phyloP scores from a whole-genome alignment of 2,113 vertebrate species.

The Arizona elegans region DNA sequence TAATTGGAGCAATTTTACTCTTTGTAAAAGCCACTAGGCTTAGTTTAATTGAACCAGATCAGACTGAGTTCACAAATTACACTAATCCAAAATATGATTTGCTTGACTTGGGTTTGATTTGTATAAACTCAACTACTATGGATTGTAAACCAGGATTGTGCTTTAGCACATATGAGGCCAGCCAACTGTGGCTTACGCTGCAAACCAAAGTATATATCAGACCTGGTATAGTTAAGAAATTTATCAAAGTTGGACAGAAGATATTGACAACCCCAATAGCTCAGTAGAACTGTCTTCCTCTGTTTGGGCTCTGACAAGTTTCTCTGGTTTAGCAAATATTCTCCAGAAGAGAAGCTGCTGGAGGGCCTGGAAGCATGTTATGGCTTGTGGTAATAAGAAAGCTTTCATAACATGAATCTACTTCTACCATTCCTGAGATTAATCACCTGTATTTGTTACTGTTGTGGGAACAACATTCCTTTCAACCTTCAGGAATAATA shows the following conservation, averaged over 20 bases:
- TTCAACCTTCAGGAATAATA: not conserved
- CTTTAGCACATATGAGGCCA: not conserved
- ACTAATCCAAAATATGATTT: not conserved
- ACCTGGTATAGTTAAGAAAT: not conserved
- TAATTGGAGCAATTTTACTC: not conserved
- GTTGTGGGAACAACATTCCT: not conserved
- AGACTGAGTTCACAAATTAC: not conserved
- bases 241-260: not conserved
- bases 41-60: not conserved
- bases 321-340: not conserved
- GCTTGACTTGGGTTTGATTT: not conserved
- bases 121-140: not conserved
- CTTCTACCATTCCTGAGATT: not conserved
- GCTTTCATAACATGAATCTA: not conserved
- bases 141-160: not conserved
- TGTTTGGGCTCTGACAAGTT: not conserved
- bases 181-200: not conserved
- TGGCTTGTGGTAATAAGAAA: not conserved
- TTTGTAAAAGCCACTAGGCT: not conserved
- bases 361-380: not conserved
- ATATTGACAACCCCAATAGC: not conserved
- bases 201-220: not conserved
- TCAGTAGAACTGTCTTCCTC: not conserved
- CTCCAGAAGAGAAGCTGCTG: not conserved
- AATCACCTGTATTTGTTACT: not conserved